Evolutionary conservation across 35 echinoderm and acorn worm genomes (phyloP).

Genomic region (Heliocidaris tuberculata): DNA sequence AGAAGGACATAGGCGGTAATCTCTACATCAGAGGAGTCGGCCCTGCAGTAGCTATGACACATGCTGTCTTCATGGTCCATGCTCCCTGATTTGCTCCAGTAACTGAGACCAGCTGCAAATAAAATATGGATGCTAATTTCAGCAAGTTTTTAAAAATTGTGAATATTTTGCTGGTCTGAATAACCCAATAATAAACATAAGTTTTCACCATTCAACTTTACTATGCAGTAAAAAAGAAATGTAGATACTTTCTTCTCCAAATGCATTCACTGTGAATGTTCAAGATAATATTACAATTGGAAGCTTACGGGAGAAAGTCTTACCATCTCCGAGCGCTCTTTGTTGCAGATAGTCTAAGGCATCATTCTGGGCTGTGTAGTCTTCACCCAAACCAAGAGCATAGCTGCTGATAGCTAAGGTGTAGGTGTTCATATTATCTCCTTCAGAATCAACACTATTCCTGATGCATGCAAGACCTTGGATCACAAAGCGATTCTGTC

Average conservation of each 20-base stretch:
- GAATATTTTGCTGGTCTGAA: too few species aligned
- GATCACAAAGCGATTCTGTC: too few species aligned
- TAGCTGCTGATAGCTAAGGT: constrained; percentile 38
- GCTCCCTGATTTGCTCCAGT: not conserved
- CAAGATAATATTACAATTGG: too few species aligned
- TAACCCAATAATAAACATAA: too few species aligned
- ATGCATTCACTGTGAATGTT: too few species aligned
- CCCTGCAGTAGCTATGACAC: not conserved
- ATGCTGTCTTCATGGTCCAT: not conserved
- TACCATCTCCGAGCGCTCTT: not conserved
- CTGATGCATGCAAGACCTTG: not conserved
- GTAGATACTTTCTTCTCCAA: too few species aligned
- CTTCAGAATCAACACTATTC: not conserved
- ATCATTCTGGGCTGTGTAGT: not conserved
- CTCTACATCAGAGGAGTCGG: constrained; percentile 55
- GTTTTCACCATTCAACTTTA: too few species aligned
- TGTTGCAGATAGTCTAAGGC: not conserved
- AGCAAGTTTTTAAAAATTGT: too few species aligned
- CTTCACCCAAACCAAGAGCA: not conserved
- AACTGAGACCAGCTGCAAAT: not conserved
- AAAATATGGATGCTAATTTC: not conserved
- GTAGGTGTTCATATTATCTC: not conserved
- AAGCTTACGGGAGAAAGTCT: not conserved
- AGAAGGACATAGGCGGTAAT: constrained; percentile 78
- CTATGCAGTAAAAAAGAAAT: too few species aligned